Percentiles rank a stretch among this genome's conserved stretches.
Conservation (phyloP, 2,888 invertebrate species). For the Mesopsocus fuscifrons region DNA sequence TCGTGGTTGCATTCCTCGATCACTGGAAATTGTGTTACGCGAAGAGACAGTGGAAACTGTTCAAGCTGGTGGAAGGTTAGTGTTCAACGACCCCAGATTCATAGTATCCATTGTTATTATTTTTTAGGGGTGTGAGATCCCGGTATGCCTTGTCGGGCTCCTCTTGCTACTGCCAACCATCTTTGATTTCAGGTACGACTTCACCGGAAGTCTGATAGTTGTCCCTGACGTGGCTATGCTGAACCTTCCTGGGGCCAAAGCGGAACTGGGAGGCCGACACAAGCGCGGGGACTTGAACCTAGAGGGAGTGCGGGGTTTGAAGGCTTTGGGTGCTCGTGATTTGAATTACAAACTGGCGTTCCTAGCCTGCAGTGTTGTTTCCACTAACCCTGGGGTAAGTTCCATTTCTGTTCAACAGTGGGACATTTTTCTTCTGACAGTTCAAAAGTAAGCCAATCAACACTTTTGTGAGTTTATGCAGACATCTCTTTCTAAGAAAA, state of each 20-base stretch:
- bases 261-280: slow-evolving; percentile 59
- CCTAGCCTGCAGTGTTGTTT: slow-evolving; percentile 78
- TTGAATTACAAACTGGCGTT: slow-evolving; percentile 79
- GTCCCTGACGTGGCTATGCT: slow-evolving; percentile 89
- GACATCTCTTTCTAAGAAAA: slow-evolving; percentile 7
- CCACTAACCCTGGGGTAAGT: slow-evolving; percentile 54
- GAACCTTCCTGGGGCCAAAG: slow-evolving; percentile 66
- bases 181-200: slow-evolving; percentile 56
- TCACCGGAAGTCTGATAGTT: slow-evolving; percentile 89
- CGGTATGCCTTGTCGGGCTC: too few relatives aligned
- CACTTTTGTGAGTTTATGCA: too few relatives aligned
- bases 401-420: background rate
- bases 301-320: slow-evolving; percentile 75
- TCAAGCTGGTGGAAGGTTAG: slow-evolving; percentile 59
- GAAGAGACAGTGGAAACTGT: slow-evolving; percentile 94
- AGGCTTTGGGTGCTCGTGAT: slow-evolving; percentile 71
- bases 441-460: too few relatives aligned
- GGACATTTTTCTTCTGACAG: background rate
- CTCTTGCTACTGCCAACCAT: too few relatives aligned
- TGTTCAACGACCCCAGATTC: background rate
- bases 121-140: too few relatives aligned
- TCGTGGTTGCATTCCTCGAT: slow-evolving; percentile 88
- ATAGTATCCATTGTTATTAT: too few relatives aligned
- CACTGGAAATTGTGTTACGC: slow-evolving; percentile 82
- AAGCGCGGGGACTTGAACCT: slow-evolving; percentile 51